These are phyloP conservation scores for Salvelinus fontinalis DNA, from an alignment of 2,113 vertebrate species.

Conservation along the genomic window DNA sequence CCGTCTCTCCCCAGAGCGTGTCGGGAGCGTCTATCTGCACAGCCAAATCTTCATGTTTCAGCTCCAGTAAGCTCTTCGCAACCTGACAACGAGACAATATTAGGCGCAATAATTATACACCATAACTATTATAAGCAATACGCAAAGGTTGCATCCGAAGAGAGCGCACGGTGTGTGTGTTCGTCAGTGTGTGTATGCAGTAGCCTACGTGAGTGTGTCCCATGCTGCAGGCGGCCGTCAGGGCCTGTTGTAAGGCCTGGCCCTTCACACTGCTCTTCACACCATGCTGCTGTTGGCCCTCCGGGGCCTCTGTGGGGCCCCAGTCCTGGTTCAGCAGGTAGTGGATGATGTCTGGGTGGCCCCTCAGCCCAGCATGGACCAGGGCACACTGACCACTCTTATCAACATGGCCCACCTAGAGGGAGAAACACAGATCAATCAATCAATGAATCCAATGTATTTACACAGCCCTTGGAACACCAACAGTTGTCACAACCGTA, in stretches of 20 bases:
- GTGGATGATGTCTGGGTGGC: conserved; percentile 83
- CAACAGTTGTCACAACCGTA: too few species aligned
- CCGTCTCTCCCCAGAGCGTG: conserved; percentile 97
- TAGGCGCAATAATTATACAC: neutral
- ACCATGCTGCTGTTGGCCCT: conserved; percentile 58
- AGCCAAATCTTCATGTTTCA: conserved; percentile 77
- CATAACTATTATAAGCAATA: too few species aligned
- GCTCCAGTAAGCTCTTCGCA: conserved; percentile 82
- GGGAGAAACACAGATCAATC: neutral
- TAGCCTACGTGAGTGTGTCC: conserved; percentile 84
- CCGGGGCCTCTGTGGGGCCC: conserved; percentile 57
- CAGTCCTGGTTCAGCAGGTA: conserved; percentile 82
- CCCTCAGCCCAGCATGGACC: conserved; percentile 88
- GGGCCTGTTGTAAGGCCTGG: conserved; percentile 83
- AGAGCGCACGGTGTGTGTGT: neutral
- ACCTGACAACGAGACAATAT: conserved; percentile 75
- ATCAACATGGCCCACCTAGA: conserved; percentile 86
- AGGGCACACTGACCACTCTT: conserved; percentile 93
- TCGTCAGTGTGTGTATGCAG: conserved; percentile 6
- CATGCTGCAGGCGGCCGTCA: conserved; percentile 89
- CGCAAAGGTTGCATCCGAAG: too few species aligned
- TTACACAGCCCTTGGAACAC: too few species aligned
- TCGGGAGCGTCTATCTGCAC: conserved; percentile 89
- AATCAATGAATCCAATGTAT: too few species aligned
- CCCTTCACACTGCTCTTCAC: conserved; percentile 64